Percentiles rank a stretch among this genome's conserved stretches.
phyloP scores from a whole-genome alignment of 2,888 invertebrate genomes.

The Sarcophaga variegata region DNA sequence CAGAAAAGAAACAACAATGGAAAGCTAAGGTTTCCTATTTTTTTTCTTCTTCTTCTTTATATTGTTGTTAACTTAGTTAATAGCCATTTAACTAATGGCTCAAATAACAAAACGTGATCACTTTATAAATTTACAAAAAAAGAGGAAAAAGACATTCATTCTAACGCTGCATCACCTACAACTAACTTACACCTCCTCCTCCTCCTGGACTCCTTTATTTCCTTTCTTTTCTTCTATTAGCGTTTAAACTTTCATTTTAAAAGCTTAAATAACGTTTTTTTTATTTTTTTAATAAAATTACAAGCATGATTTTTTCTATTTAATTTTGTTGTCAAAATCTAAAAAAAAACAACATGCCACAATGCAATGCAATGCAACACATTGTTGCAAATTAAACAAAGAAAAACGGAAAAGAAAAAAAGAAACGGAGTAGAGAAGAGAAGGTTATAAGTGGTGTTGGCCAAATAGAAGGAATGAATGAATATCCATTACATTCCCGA shows the following conservation, averaged over 20 bases:
- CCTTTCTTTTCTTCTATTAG: neutral
- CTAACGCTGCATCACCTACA: constrained; percentile 13
- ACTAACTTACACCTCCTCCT: neutral
- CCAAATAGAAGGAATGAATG: constrained; percentile 29
- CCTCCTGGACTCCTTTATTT: neutral
- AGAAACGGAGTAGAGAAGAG: constrained; percentile 15
- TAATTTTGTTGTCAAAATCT: constrained; percentile 59
- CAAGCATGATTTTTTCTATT: constrained; percentile 20
- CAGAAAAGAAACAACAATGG: neutral
- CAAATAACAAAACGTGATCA: constrained; percentile 62
- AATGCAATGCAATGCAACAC: constrained; percentile 27
- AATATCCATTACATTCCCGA: constrained; percentile 37
- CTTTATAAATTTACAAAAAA: constrained; percentile 27
- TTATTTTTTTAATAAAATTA: neutral
- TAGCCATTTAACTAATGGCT: constrained; percentile 59
- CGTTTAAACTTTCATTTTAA: neutral
- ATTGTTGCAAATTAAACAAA: constrained; percentile 52
- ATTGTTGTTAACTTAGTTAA: constrained; percentile 32
- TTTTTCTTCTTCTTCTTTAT: neutral
- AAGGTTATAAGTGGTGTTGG: constrained; percentile 51
- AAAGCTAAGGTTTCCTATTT: neutral
- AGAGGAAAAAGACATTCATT: neutral
- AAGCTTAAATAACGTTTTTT: too few relatives aligned
- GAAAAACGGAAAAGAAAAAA: too few relatives aligned
- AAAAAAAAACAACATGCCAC: constrained; percentile 45